Evolutionary conservation across 2,113 vertebrate species (phyloP), one percentile per base, ranked within the genome.

Genomic region (Gnathonemus echidnorhynchus): DNA sequence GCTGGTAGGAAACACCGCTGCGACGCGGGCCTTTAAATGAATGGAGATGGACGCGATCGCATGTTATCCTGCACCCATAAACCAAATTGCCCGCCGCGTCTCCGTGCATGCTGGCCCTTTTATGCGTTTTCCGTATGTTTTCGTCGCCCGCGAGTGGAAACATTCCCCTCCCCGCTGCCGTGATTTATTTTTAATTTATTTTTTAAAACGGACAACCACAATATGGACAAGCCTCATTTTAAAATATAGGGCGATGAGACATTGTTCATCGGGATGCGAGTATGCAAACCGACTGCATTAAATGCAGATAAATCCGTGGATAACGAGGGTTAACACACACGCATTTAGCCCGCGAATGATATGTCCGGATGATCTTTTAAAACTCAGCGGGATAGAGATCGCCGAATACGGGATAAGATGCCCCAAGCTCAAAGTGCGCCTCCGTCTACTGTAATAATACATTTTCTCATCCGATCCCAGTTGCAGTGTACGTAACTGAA

Each of bases 1-100:
- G 92, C 91, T 50, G 92, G 24, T 91, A 94, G 93, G 94, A 95
- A 93, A 93, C 58, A 87, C 92, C 92, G 94, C 88, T 89, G 92
- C 91, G 53, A 90, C 31, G 42, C 91, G 91, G 94, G 92, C 94
- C 94, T 86, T 90, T 89, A 88, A 89, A 90, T 87, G 88, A 92
- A 58, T 87, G 85, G 74, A 89, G 46, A 87, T 52, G 66, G 89
- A n/a, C 48, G 45, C 58, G 9, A 42, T 49, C 17, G 39, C 39
- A 21, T 2, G 15, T 42, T 42, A 19, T 42, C 17, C 35, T 39
- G 74, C 70, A 39, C 4, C 70, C 66, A n/a, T 74, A 31, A 74
- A 35, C 31, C n/a, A 35, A 35, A 27, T n/a, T 62, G 2, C 7
- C 3, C 15, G 3, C 31, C 15, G 21, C 62, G 8, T 21, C 53